Evolutionary conservation across 2,888 invertebrate species (phyloP).

Genomic region (Perithous albicinctus): DNA sequence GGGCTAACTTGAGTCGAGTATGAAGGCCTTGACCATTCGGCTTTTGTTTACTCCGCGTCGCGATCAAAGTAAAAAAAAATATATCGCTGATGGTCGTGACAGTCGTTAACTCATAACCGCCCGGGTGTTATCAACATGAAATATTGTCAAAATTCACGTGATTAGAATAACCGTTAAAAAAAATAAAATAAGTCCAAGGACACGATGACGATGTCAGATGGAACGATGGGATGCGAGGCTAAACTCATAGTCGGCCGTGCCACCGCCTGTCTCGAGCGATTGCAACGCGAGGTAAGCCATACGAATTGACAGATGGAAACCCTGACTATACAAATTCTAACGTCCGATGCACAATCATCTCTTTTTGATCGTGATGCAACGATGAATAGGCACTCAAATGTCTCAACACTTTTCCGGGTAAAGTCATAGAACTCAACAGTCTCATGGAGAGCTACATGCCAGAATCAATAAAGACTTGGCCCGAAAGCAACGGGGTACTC

Average conservation of each 20-base stretch:
- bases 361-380: not conserved
- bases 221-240: constrained; percentile 54
- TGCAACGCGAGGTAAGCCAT: constrained; percentile 76
- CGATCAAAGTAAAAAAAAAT: constrained; percentile 43
- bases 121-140: constrained; percentile 72
- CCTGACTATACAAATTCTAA: not conserved
- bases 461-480: constrained; percentile 68
- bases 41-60: constrained; percentile 41
- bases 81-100: constrained; percentile 42
- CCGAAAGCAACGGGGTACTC: constrained; percentile 51
- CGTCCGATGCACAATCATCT: not conserved
- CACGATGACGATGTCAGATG: constrained; percentile 66
- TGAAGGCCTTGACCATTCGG: constrained; percentile 17
- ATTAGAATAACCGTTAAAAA: constrained; percentile 64
- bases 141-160: constrained; percentile 80
- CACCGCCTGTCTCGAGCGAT: constrained; percentile 74
- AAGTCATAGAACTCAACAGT: constrained; percentile 76
- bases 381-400: constrained; percentile 74
- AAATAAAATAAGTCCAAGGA: constrained; percentile 53
- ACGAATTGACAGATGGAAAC: not conserved
- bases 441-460: constrained; percentile 77
- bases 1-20: too few species aligned
- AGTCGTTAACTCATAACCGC: constrained; percentile 46
- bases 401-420: constrained; percentile 77
- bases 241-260: constrained; percentile 69